phyloP scores from a whole-genome alignment of 2,888 invertebrate species.

The Caenorhabditis afra region DNA sequence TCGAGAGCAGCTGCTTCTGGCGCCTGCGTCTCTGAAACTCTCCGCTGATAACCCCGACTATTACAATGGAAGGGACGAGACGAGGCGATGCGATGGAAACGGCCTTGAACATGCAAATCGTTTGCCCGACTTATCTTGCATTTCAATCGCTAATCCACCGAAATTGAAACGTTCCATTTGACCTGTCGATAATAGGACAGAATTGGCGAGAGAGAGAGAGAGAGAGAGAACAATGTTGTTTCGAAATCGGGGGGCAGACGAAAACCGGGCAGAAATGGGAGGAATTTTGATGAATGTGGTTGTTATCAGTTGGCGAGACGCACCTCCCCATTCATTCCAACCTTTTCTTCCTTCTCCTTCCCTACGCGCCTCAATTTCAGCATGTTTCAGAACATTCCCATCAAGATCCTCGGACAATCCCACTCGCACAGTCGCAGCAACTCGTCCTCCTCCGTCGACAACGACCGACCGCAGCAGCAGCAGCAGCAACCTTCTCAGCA shows the following conservation, averaged over 20 bases:
- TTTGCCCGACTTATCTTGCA: slow-evolving; percentile 45
- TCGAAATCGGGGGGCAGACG: slow-evolving; percentile 13
- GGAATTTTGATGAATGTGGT: slow-evolving; percentile 31
- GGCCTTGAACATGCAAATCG: slow-evolving; percentile 58
- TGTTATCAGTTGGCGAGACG: slow-evolving; percentile 45
- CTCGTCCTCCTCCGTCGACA: slow-evolving; percentile 58
- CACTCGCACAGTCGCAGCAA: slow-evolving; percentile 58
- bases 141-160: slow-evolving; percentile 48
- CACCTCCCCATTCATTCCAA: slow-evolving; percentile 5
- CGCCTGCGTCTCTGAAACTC: slow-evolving; percentile 34
- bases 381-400: slow-evolving; percentile 60
- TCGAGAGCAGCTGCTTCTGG: slow-evolving; percentile 30
- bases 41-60: slow-evolving; percentile 36
- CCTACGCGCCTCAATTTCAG: slow-evolving; percentile 3
- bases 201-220: slow-evolving; percentile 25
- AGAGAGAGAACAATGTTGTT: slow-evolving; percentile 11
- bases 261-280: slow-evolving; percentile 34
- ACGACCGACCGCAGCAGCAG: slow-evolving; percentile 34
- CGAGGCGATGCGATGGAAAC: slow-evolving; percentile 31
- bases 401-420: slow-evolving; percentile 58
- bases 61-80: slow-evolving; percentile 19
- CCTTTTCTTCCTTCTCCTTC: neutral
- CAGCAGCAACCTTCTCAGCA: slow-evolving; percentile 21
- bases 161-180: slow-evolving; percentile 53
- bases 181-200: slow-evolving; percentile 45